Evolutionary conservation across 2,888 invertebrate genomes (phyloP).

Genomic region (Mantis religiosa): DNA sequence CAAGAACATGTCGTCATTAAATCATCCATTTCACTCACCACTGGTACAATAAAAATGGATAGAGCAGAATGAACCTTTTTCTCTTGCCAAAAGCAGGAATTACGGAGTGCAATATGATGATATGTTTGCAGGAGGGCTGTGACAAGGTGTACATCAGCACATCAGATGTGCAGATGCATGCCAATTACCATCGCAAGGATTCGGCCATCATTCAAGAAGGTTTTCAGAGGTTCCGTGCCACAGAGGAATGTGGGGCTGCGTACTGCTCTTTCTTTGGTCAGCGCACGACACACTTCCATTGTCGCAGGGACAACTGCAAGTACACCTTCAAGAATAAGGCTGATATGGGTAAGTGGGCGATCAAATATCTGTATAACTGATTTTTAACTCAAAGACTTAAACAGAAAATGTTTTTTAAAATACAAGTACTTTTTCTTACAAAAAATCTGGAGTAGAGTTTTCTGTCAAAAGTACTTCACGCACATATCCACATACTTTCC

Average conservation of each 20-base stretch:
- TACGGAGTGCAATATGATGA: no score
- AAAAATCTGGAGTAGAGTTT: neutral
- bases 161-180: conserved; percentile 99
- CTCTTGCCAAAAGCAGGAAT: no score
- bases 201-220: conserved; percentile 97
- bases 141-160: conserved; percentile 97
- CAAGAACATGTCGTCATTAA: no score
- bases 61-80: no score
- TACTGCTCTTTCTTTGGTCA: conserved; percentile 91
- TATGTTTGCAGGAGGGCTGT: conserved; percentile 53
- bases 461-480: neutral
- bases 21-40: no score
- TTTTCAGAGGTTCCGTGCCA: conserved; percentile 92
- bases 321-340: conserved; percentile 98
- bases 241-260: conserved; percentile 89
- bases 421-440: no score
- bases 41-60: no score
- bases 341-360: conserved; percentile 84
- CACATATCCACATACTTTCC: neutral
- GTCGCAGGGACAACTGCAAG: conserved; percentile 82
- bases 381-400: no score
- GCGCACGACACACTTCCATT: conserved; percentile 96
- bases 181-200: conserved; percentile 96
- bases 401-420: no score
- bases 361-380: neutral